phyloP scores from a whole-genome alignment of 2,888 invertebrate genomes.

The Hololepta plana region DNA sequence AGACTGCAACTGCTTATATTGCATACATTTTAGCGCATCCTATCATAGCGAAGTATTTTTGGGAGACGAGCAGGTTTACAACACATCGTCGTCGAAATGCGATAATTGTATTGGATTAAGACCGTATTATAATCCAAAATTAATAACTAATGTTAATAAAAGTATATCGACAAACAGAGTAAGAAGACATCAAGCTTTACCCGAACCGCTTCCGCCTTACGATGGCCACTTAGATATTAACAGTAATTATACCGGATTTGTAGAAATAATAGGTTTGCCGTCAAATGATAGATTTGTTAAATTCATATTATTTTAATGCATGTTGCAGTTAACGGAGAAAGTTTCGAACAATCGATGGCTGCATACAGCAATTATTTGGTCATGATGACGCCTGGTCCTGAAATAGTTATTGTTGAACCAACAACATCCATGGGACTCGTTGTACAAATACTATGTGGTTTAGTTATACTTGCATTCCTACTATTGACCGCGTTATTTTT shows the following conservation, averaged over 20 bases:
- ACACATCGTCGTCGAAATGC: conserved; percentile 23
- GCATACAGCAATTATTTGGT: conserved; percentile 62
- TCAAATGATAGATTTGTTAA: too few relatives aligned
- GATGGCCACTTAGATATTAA: conserved; percentile 60
- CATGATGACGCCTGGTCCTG: conserved; percentile 52
- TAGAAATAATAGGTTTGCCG: conserved; percentile 58
- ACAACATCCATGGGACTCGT: conserved; percentile 36
- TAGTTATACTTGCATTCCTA: conserved; percentile 42
- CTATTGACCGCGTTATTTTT: conserved; percentile 44
- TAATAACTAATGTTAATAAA: conserved; percentile 8
- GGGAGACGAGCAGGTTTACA: conserved; percentile 42
- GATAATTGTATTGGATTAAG: conserved; percentile 32
- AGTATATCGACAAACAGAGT: conserved; percentile 14
- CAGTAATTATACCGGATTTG: conserved; percentile 70
- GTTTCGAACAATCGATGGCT: conserved; percentile 32
- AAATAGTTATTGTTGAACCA: conserved; percentile 25
- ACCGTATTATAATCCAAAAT: conserved; percentile 23
- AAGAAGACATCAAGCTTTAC: conserved; percentile 16
- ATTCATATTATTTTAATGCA: too few relatives aligned
- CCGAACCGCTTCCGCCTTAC: conserved; percentile 29
- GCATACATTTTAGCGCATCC: conserved; percentile 30
- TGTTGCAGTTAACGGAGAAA: too few relatives aligned
- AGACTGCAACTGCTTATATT: conserved; percentile 3
- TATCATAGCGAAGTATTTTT: conserved; percentile 49
- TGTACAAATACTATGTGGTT: conserved; percentile 47